phyloP scores from a whole-genome alignment of 2,797 vertebrate genomes.

The Hippopotamyrus pictus region DNA sequence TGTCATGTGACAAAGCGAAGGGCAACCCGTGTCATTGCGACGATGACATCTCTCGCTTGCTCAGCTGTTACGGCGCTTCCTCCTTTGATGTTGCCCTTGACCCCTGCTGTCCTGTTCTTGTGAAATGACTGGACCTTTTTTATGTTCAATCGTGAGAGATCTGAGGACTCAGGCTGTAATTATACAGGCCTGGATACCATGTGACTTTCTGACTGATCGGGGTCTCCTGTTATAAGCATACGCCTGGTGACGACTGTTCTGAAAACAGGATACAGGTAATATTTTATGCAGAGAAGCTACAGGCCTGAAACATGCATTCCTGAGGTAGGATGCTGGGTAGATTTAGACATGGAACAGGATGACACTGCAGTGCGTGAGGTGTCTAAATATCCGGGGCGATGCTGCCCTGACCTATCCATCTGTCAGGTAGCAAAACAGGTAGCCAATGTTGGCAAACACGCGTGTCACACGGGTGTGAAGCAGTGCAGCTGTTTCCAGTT shows the following conservation, averaged over 20 bases:
- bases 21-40: background rate
- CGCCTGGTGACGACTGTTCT: background rate
- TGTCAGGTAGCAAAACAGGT: background rate
- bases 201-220: background rate
- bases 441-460: background rate
- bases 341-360: background rate
- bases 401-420: background rate
- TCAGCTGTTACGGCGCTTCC: conserved; percentile 11
- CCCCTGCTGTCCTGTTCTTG: conserved; percentile 4
- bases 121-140: conserved; percentile 43
- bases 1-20: background rate
- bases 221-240: background rate
- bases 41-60: background rate
- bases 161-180: conserved; percentile 32
- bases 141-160: conserved; percentile 55
- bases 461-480: background rate
- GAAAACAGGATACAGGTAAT: background rate
- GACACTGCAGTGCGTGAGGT: background rate
- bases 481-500: background rate
- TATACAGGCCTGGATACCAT: conserved; percentile 29
- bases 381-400: background rate
- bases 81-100: conserved; percentile 13
- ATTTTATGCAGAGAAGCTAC: background rate
- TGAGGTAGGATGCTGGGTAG: background rate
- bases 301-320: background rate